Base-by-base conservation (phyloP, 2,113 vertebrate genomes). In the Numida meleagris region DNA sequence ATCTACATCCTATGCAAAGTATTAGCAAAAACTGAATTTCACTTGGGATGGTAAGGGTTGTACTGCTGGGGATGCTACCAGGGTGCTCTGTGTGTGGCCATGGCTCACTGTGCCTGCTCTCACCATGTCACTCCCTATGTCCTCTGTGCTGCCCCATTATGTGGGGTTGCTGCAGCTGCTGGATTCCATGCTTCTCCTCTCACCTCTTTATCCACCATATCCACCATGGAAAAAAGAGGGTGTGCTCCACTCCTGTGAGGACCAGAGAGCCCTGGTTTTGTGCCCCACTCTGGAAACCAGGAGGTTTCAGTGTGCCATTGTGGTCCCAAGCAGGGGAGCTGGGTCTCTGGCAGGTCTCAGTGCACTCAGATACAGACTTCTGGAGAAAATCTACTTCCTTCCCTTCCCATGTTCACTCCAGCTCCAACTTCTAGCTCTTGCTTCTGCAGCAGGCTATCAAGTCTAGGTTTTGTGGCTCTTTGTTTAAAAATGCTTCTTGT, bases 161-260 rank as follows among this genome's bases (percentile, higher is more conserved):
- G 0, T 42, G 33, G 15, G 10, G 9, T 29, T 16, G 27, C 15
- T 33, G 29, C 17, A 55, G 61, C 14, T 67, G 50, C 59, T 27
- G 3, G 3, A 5, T 6, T 53, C n/a, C 29, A 2, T 0, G 0
- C 53, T 74, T 62, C 42, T 70, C 8, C 45, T 19, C 31, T 89
- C 42, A 43, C 6, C 3, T 8, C 27, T 58, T 77, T 62, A 31
- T 78, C 40, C 5, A 27, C 31, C 12, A 19, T 62, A 31, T 78
- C 40, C 5, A 27, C 31, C 12, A 19, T 36, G 18, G 6, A 29
- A 70, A 77, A 77, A 71, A 4, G 6, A 18, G 20, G 9, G 10
- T 45, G 51, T 19, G 4, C 6, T 76, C 16, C 0, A 0, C 2
- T 71, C 8, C 31, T 9, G 0, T 14, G n/a, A 83, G 12, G 14